These are phyloP conservation scores for Eptesicus fuscus DNA, from an alignment of 2,113 vertebrate genomes.

Conservation along the genomic window DNA sequence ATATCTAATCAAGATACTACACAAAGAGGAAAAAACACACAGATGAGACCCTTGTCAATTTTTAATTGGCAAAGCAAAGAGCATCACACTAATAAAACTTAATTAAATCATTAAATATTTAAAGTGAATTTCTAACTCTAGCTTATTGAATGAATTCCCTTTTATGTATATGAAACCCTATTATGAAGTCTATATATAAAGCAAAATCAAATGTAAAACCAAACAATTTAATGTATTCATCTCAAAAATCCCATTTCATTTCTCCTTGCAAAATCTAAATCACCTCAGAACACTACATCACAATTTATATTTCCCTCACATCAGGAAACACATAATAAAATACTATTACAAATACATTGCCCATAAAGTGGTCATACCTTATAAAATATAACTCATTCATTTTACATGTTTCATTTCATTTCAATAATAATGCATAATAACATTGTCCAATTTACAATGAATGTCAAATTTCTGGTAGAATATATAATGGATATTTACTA, in stretches of 20 bases:
- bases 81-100: conserved; percentile 59
- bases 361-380: conserved; percentile 17
- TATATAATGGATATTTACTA: conserved; percentile 37
- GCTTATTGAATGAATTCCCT: conserved; percentile 48
- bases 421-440: conserved; percentile 60
- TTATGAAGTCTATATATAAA: conserved; percentile 28
- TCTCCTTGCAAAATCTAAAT: conserved; percentile 48
- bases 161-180: conserved; percentile 22
- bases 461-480: conserved; percentile 45
- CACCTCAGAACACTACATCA: background rate
- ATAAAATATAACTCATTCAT: conserved; percentile 59
- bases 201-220: conserved; percentile 50
- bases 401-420: conserved; percentile 62
- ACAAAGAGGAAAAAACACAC: background rate
- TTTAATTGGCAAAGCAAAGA: conserved; percentile 55
- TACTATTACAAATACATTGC: background rate
- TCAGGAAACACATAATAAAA: conserved; percentile 53
- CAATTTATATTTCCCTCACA: conserved; percentile 47
- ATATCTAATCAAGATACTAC: background rate
- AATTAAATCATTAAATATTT: conserved; percentile 74
- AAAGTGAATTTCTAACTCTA: conserved; percentile 56
- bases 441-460: conserved; percentile 53
- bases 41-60: conserved; percentile 52
- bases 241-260: conserved; percentile 58
- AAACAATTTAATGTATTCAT: conserved; percentile 57